Evolutionary conservation across 2,797 vertebrate genomes (phyloP), one percentile per base, ranked within the genome.

Genomic region (Eulemur mongoz): DNA sequence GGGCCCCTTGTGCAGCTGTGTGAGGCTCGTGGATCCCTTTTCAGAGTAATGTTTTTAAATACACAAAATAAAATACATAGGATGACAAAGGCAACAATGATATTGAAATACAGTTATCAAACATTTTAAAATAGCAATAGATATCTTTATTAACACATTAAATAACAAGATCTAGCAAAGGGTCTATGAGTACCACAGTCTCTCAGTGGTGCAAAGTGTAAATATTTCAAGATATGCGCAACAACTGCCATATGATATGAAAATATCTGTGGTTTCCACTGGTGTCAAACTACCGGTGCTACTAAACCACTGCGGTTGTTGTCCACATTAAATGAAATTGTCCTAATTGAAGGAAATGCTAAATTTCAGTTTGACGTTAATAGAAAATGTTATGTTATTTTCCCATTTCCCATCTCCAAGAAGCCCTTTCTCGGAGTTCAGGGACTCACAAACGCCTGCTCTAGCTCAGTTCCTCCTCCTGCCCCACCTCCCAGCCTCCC

Each of bases 301-400:
- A 22, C 87, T 61, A 54, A 43, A 54, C 48, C 27, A 12, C n/a
- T 32, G 0, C 10, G 50, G 52, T 27, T n/a, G 35, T 18, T 15
- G 45, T 45, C 32, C 32, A 25, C 45, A 2, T 48, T 45, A 45
- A 45, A 45, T 2, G 43, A 45, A 45, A 45, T 45, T 45, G 43
- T 79, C 79, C 48, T 57, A 32, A 20, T 52, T 4, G 79, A 95
- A 95, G 43, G 18, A 84, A 50, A 72, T 89, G 63, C 70, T 95
- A 38, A 72, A 57, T 85, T 80, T 45, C 61, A 52, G 50, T 50
- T 76, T 32, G 30, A 85, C 43, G 18, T 65, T 32, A 59, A 27
- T 50, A 32, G 69, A 69, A 81, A 93, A 76, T 63, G 25, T 76
- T 17, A 18, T 45, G 23, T 50, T 9, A 45, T 54, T 57, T 70